Conservation (phyloP, 2,888 invertebrate species). For the Spisula subtruncata region DNA sequence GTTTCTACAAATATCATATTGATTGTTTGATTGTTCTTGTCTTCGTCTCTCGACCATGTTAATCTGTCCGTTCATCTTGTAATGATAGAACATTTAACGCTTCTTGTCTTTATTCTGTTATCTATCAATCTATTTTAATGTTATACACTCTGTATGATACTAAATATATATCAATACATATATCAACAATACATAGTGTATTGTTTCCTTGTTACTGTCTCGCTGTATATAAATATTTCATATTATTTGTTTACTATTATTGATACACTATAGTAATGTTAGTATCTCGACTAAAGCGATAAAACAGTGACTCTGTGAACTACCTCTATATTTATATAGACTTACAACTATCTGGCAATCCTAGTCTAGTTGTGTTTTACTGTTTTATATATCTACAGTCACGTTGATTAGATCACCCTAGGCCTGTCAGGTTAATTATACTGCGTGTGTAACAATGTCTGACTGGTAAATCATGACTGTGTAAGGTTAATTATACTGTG, state of each 20-base stretch:
- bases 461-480: no score
- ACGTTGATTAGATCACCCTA: no score
- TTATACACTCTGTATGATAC: not conserved
- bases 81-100: not conserved
- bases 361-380: no score
- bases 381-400: no score
- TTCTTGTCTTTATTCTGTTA: not conserved
- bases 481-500: no score
- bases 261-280: not conserved
- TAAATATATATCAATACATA: not conserved
- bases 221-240: not conserved
- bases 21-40: not conserved
- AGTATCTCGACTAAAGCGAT: not conserved
- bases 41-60: not conserved
- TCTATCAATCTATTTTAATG: not conserved
- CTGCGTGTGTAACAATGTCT: no score
- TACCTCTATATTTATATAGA: no score
- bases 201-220: slow-evolving; percentile 16
- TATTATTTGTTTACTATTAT: not conserved
- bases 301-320: no score
- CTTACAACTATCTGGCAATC: no score
- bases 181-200: no score
- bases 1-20: not conserved
- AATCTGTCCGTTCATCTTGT: not conserved
- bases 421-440: no score